Evolutionary conservation across 64 coral and sea anemone genomes (phyloP).

Genomic region (Stylophora pistillata): DNA sequence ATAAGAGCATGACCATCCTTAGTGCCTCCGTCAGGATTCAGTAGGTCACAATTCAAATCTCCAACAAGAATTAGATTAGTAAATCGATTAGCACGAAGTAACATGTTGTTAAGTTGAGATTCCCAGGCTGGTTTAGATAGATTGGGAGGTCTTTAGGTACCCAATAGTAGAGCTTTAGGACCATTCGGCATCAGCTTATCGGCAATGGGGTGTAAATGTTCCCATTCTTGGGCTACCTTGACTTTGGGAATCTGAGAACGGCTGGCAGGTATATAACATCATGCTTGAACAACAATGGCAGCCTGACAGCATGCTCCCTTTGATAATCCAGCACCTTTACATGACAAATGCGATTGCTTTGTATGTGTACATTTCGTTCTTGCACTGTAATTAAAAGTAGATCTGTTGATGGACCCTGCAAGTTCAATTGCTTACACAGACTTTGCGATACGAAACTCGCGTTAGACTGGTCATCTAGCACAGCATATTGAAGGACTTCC

Average conservation of each 20-base stretch:
- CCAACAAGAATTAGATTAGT: too few species aligned
- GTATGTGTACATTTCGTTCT: constrained; percentile 53
- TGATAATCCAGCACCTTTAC: constrained; percentile 42
- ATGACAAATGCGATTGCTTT: constrained; percentile 35
- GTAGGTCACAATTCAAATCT: too few species aligned
- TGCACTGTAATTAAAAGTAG: constrained; percentile 57
- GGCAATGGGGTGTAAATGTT: constrained; percentile 57
- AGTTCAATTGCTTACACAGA: constrained; percentile 46
- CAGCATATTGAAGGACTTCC: constrained; percentile 43
- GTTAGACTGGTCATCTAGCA: constrained; percentile 52
- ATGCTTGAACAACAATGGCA: constrained; percentile 54
- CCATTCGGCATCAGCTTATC: constrained; percentile 54
- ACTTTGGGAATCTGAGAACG: constrained; percentile 67
- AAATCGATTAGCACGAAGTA: too few species aligned
- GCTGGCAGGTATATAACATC: constrained; percentile 54
- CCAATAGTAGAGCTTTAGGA: too few species aligned
- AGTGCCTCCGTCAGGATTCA: too few species aligned
- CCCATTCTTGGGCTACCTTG: constrained; percentile 46
- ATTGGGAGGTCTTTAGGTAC: constrained; percentile 54
- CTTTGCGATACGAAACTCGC: constrained; percentile 53
- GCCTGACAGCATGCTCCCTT: constrained; percentile 40
- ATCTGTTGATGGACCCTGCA: constrained; percentile 61
- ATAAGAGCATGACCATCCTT: too few species aligned
- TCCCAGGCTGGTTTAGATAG: constrained; percentile 48
- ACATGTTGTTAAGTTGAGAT: too few species aligned